These are phyloP conservation scores for Notothenia rossii DNA, from an alignment of 2,113 vertebrate genomes.

Conservation along the genomic window DNA sequence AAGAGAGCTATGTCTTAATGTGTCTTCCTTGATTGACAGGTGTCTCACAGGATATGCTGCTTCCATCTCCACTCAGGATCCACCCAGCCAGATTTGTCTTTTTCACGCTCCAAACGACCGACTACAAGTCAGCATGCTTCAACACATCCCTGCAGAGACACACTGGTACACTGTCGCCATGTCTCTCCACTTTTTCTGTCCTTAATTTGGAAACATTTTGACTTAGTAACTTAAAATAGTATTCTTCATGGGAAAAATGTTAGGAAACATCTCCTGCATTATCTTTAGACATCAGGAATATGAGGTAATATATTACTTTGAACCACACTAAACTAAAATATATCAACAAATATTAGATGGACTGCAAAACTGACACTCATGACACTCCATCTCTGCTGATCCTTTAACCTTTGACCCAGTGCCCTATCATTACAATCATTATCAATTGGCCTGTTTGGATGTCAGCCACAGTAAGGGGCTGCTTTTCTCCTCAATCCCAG, in stretches of 20 bases:
- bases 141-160: constrained; percentile 5
- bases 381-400: background rate
- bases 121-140: constrained; percentile 3
- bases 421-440: background rate
- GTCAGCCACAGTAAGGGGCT: background rate
- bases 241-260: background rate
- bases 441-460: background rate
- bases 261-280: too few relatives aligned
- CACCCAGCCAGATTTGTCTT: background rate
- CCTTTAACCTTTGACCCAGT: background rate
- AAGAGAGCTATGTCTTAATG: background rate
- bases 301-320: background rate
- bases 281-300: background rate
- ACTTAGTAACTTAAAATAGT: background rate
- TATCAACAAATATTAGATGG: background rate
- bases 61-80: constrained; percentile 10
- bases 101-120: background rate
- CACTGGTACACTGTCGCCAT: background rate
- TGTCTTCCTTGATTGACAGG: constrained; percentile 34
- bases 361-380: background rate
- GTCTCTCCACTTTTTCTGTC: background rate
- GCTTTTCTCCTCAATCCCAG: background rate
- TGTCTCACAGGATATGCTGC: constrained; percentile 11
- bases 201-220: background rate
- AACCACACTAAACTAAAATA: background rate